phyloP scores from a whole-genome alignment of 2,888 invertebrate genomes.

The Neoaliturus tenellus region DNA sequence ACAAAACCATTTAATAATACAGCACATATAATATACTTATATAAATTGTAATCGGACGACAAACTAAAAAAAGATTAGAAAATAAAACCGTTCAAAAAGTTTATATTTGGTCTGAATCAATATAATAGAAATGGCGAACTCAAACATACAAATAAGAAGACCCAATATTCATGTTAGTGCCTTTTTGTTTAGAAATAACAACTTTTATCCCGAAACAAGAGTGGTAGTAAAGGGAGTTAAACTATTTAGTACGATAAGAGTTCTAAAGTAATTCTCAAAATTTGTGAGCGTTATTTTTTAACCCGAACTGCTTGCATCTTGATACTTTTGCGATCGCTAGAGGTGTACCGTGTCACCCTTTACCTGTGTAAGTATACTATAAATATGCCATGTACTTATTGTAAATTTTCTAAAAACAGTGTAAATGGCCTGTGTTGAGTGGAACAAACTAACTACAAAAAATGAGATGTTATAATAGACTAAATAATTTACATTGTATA shows the following conservation, averaged over 20 bases:
- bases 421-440: not conserved
- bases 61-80: too few relatives aligned
- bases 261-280: not conserved
- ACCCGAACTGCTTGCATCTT: constrained; percentile 15
- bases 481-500: too few relatives aligned
- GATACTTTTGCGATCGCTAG: constrained; percentile 10
- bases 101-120: too few relatives aligned
- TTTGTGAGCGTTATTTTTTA: not conserved
- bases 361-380: constrained; percentile 5
- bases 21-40: too few relatives aligned
- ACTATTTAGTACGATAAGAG: not conserved
- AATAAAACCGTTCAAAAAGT: too few relatives aligned
- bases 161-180: constrained; percentile 33
- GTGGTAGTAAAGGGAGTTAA: not conserved
- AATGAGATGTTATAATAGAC: too few relatives aligned
- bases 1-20: too few relatives aligned
- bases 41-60: too few relatives aligned
- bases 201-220: not conserved
- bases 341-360: not conserved
- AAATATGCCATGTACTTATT: constrained; percentile 28
- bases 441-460: not conserved
- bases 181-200: constrained; percentile 16
- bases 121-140: not conserved
- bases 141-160: not conserved
- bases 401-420: constrained; percentile 23